A percentile compares a stretch with the other conserved stretches of the same genome.
These are phyloP conservation scores for Hipposideros armiger DNA, from an alignment of 2,113 vertebrate species.

Conservation along the genomic window DNA sequence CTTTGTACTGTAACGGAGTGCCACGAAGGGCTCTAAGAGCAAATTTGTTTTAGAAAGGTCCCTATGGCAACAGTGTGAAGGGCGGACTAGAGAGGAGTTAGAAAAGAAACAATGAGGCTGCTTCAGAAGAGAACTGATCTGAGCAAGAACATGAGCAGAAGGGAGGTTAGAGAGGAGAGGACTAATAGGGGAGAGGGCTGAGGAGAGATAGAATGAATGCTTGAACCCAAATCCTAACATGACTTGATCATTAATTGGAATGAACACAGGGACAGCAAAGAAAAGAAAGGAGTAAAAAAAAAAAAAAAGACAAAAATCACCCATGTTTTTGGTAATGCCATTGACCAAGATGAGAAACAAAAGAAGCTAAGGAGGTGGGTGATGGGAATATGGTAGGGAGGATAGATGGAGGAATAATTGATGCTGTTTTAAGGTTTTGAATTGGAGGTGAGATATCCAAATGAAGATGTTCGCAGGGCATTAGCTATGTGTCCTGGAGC, in stretches of 20 bases:
- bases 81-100: neutral
- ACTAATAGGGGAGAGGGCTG: neutral
- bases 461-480: neutral
- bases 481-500: neutral
- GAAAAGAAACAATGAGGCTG: neutral
- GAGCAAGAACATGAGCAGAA: neutral
- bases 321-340: neutral
- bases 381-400: neutral
- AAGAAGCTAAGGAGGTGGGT: neutral
- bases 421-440: constrained; percentile 46
- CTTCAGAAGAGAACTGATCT: neutral
- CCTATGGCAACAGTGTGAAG: neutral
- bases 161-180: neutral
- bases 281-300: neutral
- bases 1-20: neutral
- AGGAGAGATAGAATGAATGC: neutral
- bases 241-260: neutral
- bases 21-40: neutral
- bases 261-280: neutral
- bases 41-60: neutral
- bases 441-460: constrained; percentile 15
- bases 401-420: neutral
- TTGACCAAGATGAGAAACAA: neutral
- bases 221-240: neutral
- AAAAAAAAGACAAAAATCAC: neutral